Evolutionary conservation across 2,113 vertebrate genomes (phyloP).

Genomic region (Diadophis punctatus): DNA sequence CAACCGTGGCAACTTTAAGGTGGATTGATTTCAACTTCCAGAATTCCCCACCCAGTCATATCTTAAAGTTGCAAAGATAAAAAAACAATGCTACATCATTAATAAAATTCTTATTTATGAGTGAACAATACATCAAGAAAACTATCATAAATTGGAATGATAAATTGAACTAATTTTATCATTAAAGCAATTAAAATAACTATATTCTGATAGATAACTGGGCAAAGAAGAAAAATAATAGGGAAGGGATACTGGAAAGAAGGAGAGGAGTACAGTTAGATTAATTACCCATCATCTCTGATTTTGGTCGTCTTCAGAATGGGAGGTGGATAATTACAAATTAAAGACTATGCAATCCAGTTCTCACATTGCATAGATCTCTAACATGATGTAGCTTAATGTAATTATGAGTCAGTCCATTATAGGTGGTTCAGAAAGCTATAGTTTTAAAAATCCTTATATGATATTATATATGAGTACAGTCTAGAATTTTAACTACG

Average conservation of each 20-base stretch:
- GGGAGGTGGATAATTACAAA: not conserved
- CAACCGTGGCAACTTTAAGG: not conserved
- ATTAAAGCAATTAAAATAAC: not conserved
- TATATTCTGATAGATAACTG: not conserved
- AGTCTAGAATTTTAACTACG: not conserved
- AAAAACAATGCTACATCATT: not conserved
- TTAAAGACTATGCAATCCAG: not conserved
- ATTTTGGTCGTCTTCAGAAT: not conserved
- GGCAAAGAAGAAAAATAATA: not conserved
- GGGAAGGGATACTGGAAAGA: not conserved
- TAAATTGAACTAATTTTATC: not conserved
- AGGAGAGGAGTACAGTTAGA: not conserved
- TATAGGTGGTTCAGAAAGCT: not conserved
- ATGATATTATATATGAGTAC: not conserved
- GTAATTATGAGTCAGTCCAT: not conserved
- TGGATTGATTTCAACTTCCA: not conserved
- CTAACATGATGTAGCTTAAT: not conserved
- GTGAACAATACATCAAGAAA: not conserved
- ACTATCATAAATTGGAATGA: not conserved
- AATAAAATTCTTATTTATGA: not conserved
- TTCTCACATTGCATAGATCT: not conserved
- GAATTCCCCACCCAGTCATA: not conserved
- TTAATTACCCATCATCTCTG: not conserved
- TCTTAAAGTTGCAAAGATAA: not conserved
- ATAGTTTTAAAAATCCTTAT: not conserved